Base-by-base conservation (phyloP, 1,140 invertebrate species). In the Forficula auricularia region DNA sequence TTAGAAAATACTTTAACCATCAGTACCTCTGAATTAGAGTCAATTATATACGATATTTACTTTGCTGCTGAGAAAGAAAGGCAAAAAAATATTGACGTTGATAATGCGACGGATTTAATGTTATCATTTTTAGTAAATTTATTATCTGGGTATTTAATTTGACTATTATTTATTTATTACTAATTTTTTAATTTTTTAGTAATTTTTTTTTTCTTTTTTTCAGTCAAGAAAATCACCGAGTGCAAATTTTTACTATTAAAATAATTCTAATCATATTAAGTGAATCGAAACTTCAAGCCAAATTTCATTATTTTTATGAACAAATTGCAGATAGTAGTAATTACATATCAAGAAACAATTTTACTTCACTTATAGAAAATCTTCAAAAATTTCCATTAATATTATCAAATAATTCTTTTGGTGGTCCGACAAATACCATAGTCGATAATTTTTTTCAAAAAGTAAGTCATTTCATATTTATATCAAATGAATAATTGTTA, bases 251-350 rank as follows among this genome's bases (percentile, higher is more conserved):
- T 36, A 66, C 70, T 48, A 65, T 71, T 2, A 78, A 79, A 58
- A 62, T 73, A 0, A 54, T 69, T 3, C 57, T 81, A n/a, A 68
- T 68, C 19, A 55, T 74, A 19, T 51, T 81, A 41, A 72, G 71
- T 52, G 63, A 64, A 41, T 69, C 67, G 31, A 57, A 64, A n/a
- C 57, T 72, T n/a, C 51, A 58, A 27, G 72, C 76, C 31, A 73
- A 78, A 55, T 76, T 77, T 61, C 57, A 61, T 44, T 77, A 70
- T 31, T 58, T 79, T 27, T 76, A 75, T 48, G 63, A 65, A 42
- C 68, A 72, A 48, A 62, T 73, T 47, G 66, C 72, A 15, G 75
- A 79, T 53, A 71, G 76, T 47, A 76, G 76, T 52, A 71, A 72
- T 30, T 75, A 71, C 50, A 64, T 77, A 22, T 68, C 68, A 9